phyloP scores from a whole-genome alignment of 2,113 vertebrate species.

The Philantomba maxwellii region DNA sequence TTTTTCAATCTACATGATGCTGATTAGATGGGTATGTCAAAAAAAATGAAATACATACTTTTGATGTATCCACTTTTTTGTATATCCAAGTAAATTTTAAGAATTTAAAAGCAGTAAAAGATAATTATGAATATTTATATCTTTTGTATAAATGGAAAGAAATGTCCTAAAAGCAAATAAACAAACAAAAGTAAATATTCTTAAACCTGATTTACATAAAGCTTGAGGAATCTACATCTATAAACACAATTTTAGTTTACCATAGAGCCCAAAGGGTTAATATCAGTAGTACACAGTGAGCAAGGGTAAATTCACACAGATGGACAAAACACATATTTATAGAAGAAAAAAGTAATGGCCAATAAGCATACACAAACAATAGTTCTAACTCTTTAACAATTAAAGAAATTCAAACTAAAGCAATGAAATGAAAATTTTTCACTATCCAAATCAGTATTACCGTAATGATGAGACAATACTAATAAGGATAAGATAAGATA shows the following conservation, averaged over 20 bases:
- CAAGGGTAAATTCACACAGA: not conserved
- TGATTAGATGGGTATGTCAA: not conserved
- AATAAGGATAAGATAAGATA: not conserved
- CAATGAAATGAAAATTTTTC: not conserved
- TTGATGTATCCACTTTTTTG: not conserved
- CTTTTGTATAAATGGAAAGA: not conserved
- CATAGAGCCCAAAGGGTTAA: not conserved
- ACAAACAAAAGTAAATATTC: not conserved
- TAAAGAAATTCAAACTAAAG: not conserved
- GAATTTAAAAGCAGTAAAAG: not conserved
- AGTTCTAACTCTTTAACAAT: not conserved
- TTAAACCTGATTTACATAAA: not conserved
- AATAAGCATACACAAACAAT: not conserved
- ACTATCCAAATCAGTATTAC: not conserved
- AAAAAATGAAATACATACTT: not conserved
- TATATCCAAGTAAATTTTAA: not conserved
- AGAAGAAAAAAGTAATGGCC: not conserved
- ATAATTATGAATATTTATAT: not conserved
- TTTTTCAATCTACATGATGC: not conserved
- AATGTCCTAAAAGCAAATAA: not conserved
- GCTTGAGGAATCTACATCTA: not conserved
- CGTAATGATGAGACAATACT: not conserved
- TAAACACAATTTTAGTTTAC: not conserved
- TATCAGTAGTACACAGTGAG: not conserved
- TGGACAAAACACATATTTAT: not conserved